phyloP scores from a whole-genome alignment of 2,113 vertebrate species.

The Lophius piscatorius region DNA sequence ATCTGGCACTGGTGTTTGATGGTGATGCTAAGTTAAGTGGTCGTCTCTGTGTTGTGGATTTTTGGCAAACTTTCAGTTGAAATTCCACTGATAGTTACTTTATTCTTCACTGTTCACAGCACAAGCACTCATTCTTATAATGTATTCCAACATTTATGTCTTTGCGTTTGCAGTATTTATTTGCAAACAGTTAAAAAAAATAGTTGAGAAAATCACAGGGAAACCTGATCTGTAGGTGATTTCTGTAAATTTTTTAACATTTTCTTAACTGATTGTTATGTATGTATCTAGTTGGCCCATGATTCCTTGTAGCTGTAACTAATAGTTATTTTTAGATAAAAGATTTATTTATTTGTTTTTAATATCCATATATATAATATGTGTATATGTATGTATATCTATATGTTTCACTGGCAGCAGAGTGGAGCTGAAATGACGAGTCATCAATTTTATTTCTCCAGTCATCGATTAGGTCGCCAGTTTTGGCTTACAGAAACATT shows the following conservation, averaged over 20 bases:
- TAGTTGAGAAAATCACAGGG: no score
- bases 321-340: no score
- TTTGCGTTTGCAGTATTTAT: background rate
- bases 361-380: background rate
- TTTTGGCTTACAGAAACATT: background rate
- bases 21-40: constrained; percentile 19
- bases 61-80: constrained; percentile 14
- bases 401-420: background rate
- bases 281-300: no score
- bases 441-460: background rate
- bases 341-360: background rate
- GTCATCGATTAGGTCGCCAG: no score
- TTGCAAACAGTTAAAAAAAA: no score
- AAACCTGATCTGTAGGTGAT: no score
- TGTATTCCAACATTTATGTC: background rate
- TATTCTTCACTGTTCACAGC: background rate
- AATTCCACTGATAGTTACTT: constrained; percentile 22
- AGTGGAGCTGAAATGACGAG: background rate
- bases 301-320: no score
- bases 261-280: no score
- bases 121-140: background rate
- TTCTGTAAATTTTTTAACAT: no score
- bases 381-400: no score
- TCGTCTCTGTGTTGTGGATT: constrained; percentile 26
- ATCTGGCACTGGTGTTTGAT: no score